These are phyloP conservation scores for Zaprionus africanus DNA, from an alignment of 1,140 invertebrate genomes.

Conservation along the genomic window DNA sequence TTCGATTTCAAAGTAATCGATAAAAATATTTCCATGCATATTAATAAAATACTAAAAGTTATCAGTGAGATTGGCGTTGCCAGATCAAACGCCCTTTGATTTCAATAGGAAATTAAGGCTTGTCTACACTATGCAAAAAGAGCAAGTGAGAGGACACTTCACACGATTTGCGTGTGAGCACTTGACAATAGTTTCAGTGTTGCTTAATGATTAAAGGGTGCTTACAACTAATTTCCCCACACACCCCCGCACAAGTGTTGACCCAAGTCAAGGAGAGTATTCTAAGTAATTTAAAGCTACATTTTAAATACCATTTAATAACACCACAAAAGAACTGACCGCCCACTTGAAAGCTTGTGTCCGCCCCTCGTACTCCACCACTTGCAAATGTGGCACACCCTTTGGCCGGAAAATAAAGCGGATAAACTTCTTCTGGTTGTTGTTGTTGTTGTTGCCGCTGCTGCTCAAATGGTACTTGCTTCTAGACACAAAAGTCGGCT, in stretches of 20 bases:
- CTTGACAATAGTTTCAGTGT: not conserved
- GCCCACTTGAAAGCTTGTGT: slow-evolving; percentile 26
- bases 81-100: too few relatives aligned
- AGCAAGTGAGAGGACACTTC: too few relatives aligned
- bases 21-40: too few relatives aligned
- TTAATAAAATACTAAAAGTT: too few relatives aligned
- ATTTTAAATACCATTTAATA: slow-evolving; percentile 80
- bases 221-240: not conserved
- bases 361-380: slow-evolving; percentile 4
- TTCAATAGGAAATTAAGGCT: too few relatives aligned
- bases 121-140: too few relatives aligned
- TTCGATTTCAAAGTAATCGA: too few relatives aligned
- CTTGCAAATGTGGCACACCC: slow-evolving; percentile 32
- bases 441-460: slow-evolving; percentile 36
- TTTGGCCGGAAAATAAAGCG: slow-evolving; percentile 58
- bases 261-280: slow-evolving; percentile 24
- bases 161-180: not conserved
- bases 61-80: not conserved
- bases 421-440: slow-evolving; percentile 45
- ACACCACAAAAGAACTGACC: slow-evolving; percentile 76
- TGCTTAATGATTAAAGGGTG: slow-evolving; percentile 34
- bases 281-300: slow-evolving; percentile 72
- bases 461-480: slow-evolving; percentile 76
- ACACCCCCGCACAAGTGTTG: not conserved
- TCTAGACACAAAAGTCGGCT: slow-evolving; percentile 80